Evolutionary conservation across 2,797 vertebrate species (phyloP).

Genomic region (Ammospiza maritima): DNA sequence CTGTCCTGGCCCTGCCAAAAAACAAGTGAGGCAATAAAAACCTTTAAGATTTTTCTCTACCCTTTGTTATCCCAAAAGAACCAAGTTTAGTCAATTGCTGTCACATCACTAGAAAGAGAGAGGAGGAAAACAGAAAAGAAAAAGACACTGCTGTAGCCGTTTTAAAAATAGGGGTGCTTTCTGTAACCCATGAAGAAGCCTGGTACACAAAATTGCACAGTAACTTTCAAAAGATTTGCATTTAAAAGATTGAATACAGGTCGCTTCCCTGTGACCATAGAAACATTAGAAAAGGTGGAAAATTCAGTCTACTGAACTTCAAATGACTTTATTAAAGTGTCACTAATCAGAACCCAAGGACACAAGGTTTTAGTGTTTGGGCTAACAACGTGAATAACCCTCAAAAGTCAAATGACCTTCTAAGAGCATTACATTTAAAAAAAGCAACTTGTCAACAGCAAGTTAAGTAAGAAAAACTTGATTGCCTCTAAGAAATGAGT

Average conservation of each 20-base stretch:
- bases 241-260: constrained; percentile 96
- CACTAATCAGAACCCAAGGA: constrained; percentile 96
- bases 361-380: constrained; percentile 92
- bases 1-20: constrained; percentile 79
- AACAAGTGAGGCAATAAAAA: constrained; percentile 80
- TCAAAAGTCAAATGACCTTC: constrained; percentile 87
- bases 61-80: constrained; percentile 89
- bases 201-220: constrained; percentile 88
- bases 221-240: constrained; percentile 92
- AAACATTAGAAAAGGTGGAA: constrained; percentile 96
- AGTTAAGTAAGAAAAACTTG: constrained; percentile 76
- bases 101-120: constrained; percentile 84
- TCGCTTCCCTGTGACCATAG: constrained; percentile 92
- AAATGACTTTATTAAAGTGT: constrained; percentile 99
- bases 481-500: constrained; percentile 73
- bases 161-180: constrained; percentile 73
- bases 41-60: constrained; percentile 86
- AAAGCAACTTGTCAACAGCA: constrained; percentile 76
- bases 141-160: constrained; percentile 78
- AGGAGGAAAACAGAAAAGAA: constrained; percentile 59
- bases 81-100: constrained; percentile 86
- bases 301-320: constrained; percentile 98
- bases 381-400: constrained; percentile 85
- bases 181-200: constrained; percentile 80
- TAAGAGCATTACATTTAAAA: constrained; percentile 87